These are phyloP conservation scores for Nomada ruficornis DNA, from an alignment of 2,888 invertebrate genomes.

Conservation along the genomic window DNA sequence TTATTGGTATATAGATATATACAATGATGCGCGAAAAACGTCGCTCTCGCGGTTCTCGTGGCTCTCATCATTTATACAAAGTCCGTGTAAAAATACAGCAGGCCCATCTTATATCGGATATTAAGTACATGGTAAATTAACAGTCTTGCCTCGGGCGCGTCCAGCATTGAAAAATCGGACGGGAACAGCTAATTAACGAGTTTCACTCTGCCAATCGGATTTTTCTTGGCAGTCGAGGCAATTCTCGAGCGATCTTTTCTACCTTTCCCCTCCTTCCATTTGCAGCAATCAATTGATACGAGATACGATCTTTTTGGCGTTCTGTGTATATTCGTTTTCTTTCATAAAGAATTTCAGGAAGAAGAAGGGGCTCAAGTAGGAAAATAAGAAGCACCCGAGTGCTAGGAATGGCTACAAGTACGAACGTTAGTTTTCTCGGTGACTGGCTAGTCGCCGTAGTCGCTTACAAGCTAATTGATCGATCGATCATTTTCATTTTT, in stretches of 20 bases:
- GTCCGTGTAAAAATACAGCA: conserved; percentile 83
- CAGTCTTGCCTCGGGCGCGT: conserved; percentile 67
- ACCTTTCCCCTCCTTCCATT: conserved; percentile 29
- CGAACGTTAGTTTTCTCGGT: conserved; percentile 50
- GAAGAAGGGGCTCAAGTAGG: conserved; percentile 40
- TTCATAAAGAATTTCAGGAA: neutral
- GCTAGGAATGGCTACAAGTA: conserved; percentile 64
- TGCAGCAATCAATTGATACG: neutral
- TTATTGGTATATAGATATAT: conserved; percentile 77
- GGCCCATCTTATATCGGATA: conserved; percentile 74
- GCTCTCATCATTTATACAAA: conserved; percentile 80
- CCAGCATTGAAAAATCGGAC: conserved; percentile 59
- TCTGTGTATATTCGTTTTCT: no score
- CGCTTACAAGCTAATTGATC: conserved; percentile 38
- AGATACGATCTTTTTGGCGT: neutral
- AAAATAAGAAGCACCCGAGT: conserved; percentile 63
- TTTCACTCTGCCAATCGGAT: conserved; percentile 44
- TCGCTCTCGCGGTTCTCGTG: conserved; percentile 67
- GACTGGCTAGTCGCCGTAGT: conserved; percentile 52
- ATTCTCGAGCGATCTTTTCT: conserved; percentile 39
- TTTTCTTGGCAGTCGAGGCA: conserved; percentile 55
- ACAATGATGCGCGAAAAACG: conserved; percentile 68
- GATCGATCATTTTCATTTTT: neutral
- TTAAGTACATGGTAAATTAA: conserved; percentile 69
- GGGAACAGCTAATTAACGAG: conserved; percentile 50